Conservation (phyloP, 2,113 vertebrate genomes). For the Phyllostomus hastatus region DNA sequence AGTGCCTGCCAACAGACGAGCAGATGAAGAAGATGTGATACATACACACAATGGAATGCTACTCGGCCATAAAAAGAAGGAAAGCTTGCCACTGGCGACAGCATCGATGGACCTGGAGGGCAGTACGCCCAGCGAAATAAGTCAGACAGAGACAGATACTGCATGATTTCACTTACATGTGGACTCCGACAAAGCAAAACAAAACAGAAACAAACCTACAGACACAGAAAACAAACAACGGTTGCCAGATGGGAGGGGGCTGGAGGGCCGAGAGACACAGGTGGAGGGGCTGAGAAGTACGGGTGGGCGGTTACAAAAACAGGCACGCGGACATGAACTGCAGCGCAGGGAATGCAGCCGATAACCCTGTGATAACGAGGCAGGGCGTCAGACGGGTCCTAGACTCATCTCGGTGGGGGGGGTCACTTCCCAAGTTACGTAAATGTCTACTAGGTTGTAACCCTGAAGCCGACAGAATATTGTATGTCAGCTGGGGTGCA, state of each 20-base stretch:
- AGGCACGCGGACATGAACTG: no score
- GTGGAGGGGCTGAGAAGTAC: not conserved
- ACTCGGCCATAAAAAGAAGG: not conserved
- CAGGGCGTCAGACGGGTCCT: not conserved
- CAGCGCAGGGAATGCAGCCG: not conserved
- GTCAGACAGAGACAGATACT: not conserved
- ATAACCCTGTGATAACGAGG: no score
- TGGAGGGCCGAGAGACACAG: not conserved
- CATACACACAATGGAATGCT: not conserved
- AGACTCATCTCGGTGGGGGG: not conserved
- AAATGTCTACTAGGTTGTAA: not conserved
- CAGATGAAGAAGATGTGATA: not conserved
- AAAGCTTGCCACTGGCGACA: not conserved
- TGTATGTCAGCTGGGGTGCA: not conserved
- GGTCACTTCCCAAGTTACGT: no score
- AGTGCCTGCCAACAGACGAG: not conserved
- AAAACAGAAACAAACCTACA: not conserved
- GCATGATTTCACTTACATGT: not conserved
- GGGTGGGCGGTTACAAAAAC: not conserved
- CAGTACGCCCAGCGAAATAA: not conserved
- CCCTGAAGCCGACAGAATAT: not conserved
- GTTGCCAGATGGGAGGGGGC: not conserved
- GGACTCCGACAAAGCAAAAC: not conserved
- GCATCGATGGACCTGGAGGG: not conserved
- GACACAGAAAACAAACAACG: not conserved